These are phyloP conservation scores for Alethe diademata DNA, from an alignment of 2,113 vertebrate species.

Conservation along the genomic window DNA sequence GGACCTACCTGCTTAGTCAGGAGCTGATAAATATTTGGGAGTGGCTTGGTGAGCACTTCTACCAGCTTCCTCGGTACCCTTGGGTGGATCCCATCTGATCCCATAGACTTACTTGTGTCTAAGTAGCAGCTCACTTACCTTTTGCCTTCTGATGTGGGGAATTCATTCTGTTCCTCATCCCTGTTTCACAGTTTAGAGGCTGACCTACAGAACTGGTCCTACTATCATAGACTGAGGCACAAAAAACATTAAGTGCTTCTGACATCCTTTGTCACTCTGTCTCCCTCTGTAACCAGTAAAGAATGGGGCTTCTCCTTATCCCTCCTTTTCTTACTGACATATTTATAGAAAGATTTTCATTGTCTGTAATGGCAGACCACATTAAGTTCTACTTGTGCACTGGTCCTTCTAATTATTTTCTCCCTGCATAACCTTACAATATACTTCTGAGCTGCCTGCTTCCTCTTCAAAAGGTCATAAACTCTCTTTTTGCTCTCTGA, in stretches of 20 bases:
- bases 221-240: not conserved
- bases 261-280: not conserved
- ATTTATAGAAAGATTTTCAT: not conserved
- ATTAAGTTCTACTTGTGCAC: not conserved
- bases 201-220: not conserved
- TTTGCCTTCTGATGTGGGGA: not conserved
- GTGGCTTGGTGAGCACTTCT: not conserved
- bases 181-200: not conserved
- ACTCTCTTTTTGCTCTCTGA: accelerated
- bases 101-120: not conserved
- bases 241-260: not conserved
- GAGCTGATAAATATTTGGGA: not conserved
- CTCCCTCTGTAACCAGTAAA: not conserved
- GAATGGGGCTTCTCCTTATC: not conserved
- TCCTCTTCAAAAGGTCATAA: not conserved
- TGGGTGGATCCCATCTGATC: not conserved
- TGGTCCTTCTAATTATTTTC: not conserved
- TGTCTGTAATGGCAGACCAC: not conserved
- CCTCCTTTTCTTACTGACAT: not conserved
- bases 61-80: not conserved
- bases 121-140: not conserved
- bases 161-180: not conserved
- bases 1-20: not conserved
- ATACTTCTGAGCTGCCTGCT: not conserved
- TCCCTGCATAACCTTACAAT: not conserved